Evolutionary conservation across 1,140 invertebrate genomes (phyloP), one percentile per base, ranked within the genome.

Genomic region (Drosophila tristis): DNA sequence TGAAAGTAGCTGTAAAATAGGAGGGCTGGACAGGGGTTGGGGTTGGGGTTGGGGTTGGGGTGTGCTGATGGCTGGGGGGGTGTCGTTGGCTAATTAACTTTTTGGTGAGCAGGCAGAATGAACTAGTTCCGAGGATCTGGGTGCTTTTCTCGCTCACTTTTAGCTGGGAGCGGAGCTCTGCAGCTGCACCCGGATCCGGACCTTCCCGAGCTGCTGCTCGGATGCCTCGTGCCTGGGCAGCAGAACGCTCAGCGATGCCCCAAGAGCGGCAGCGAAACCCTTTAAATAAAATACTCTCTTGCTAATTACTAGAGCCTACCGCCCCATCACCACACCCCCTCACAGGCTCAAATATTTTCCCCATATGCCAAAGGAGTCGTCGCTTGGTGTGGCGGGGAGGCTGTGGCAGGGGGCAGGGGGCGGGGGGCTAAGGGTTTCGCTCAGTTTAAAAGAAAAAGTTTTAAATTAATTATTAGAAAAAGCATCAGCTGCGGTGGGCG

Each of bases 401-500:
- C 1, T 31, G 3, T 9, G n/a, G 56, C 2, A 43, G 15, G 9
- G 5, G 15, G 9, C 0, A 7, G 13, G 11, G 13, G 29, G 0
- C 0, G 13, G 25, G 31, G 31, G 29, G 26, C 29, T 20, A 42
- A 35, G 45, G 49, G 51, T 39, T 45, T 47, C 48, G 55, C 74
- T 78, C 65, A 67, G 66, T 80, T 77, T 50, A 68, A 87, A 86
- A 82, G 78, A 79, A 91, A 89, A 91, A 91, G 76, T 91, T 91
- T 91, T 91, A 91, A 91, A 91, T 91, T 91, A 91, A 91, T 91
- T 91, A 91, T 91, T 91, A 91, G 90, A 90, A 90, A 84, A 89
- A 82, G 90, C 80, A 90, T 89, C 82, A 86, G 82, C 76, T 85
- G 79, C 62, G 74, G 76, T 63, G 48, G 42, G 62, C 50, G 7